Percentiles rank a stretch among this genome's conserved stretches.
These are phyloP conservation scores for Chionoecetes opilio DNA, from an alignment of 1,140 invertebrate genomes.

Conservation along the genomic window DNA sequence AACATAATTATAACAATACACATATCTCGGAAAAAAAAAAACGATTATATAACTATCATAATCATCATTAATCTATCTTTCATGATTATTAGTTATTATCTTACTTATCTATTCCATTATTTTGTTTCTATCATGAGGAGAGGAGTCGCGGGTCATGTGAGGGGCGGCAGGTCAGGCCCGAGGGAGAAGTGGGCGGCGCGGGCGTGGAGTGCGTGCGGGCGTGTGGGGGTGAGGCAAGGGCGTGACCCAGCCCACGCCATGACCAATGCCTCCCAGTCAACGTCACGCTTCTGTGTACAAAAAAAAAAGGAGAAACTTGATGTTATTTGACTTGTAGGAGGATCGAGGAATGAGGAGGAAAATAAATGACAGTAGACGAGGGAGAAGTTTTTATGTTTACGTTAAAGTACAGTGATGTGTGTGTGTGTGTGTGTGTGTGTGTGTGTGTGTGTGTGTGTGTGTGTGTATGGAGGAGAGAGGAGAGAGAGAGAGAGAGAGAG, in stretches of 20 bases:
- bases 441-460: constrained; percentile 27
- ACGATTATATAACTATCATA: too few species aligned
- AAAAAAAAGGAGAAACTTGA: neutral
- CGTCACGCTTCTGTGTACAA: constrained; percentile 56
- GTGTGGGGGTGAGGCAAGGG: constrained; percentile 54
- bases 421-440: constrained; percentile 16
- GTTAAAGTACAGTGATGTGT: neutral
- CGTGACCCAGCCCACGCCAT: neutral
- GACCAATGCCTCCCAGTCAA: constrained; percentile 38
- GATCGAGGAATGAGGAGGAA: neutral
- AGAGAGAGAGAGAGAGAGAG: constrained; percentile 27
- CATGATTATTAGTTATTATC: too few species aligned
- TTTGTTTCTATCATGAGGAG: too few species aligned
- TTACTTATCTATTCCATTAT: too few species aligned
- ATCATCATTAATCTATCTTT: too few species aligned
- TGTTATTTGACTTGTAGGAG: too few species aligned
- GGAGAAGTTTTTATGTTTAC: neutral
- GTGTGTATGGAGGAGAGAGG: neutral
- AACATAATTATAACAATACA: too few species aligned
- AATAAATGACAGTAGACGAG: neutral
- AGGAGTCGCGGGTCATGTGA: neutral
- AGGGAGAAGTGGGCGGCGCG: constrained; percentile 10
- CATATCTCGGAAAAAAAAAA: too few species aligned
- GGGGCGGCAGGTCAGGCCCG: constrained; percentile 44
- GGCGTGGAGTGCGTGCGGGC: constrained; percentile 60